phyloP scores from a whole-genome alignment of 2,888 invertebrate species.

The Xestobium rufovillosum region DNA sequence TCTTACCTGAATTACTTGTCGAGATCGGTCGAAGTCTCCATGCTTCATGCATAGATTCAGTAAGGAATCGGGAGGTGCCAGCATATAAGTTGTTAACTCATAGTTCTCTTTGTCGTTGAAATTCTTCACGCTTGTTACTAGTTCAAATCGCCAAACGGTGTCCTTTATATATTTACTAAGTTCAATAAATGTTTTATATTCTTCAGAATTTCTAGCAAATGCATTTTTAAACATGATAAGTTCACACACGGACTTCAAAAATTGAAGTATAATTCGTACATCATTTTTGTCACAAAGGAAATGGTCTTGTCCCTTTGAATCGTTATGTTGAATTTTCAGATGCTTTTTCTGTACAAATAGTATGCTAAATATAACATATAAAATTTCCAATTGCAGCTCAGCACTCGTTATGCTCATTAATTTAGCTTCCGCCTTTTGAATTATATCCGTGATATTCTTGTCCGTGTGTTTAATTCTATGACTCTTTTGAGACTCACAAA shows the following conservation, averaged over 20 bases:
- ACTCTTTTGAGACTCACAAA: slow-evolving; percentile 31
- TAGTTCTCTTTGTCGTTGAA: slow-evolving; percentile 41
- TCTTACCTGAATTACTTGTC: slow-evolving; percentile 72
- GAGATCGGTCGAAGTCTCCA: slow-evolving; percentile 65
- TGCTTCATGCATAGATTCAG: slow-evolving; percentile 69
- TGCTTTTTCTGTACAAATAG: slow-evolving; percentile 60
- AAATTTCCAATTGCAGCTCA: slow-evolving; percentile 51
- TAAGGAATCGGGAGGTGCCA: slow-evolving; percentile 66
- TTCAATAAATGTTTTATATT: slow-evolving; percentile 32
- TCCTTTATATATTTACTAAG: slow-evolving; percentile 52
- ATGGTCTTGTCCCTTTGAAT: slow-evolving; percentile 42
- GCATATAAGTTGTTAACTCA: slow-evolving; percentile 59
- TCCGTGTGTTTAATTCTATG: slow-evolving; percentile 31
- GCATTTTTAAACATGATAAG: slow-evolving; percentile 43
- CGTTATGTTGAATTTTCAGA: slow-evolving; percentile 32
- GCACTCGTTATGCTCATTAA: slow-evolving; percentile 46
- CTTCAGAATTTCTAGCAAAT: slow-evolving; percentile 36
- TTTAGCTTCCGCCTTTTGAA: slow-evolving; percentile 46
- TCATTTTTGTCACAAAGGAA: slow-evolving; percentile 55
- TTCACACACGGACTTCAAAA: slow-evolving; percentile 50
- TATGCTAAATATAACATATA: slow-evolving; percentile 66
- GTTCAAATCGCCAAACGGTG: slow-evolving; percentile 64
- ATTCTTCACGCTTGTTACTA: slow-evolving; percentile 54
- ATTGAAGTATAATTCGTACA: slow-evolving; percentile 51
- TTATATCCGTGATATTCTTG: slow-evolving; percentile 41